These are phyloP conservation scores for Dynastes hyllus DNA, from an alignment of 2,888 invertebrate species.

Conservation along the genomic window DNA sequence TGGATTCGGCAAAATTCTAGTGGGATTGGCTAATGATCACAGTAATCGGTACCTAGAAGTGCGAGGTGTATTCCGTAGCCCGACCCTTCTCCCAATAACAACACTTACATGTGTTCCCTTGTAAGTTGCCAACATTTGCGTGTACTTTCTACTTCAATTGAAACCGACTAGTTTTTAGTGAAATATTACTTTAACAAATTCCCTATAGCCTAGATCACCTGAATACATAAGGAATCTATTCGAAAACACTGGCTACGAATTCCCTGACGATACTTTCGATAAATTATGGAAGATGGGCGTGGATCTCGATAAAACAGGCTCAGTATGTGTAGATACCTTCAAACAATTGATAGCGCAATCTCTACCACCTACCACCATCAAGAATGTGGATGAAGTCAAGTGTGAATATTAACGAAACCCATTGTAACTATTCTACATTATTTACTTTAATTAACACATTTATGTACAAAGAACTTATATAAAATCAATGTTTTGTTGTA, in stretches of 20 bases:
- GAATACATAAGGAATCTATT: slow-evolving; percentile 72
- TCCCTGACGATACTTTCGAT: slow-evolving; percentile 72
- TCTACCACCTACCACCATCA: slow-evolving; percentile 72
- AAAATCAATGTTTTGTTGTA: slow-evolving; percentile 25
- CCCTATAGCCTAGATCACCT: slow-evolving; percentile 63
- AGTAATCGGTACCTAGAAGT: no score
- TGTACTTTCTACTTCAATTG: no score
- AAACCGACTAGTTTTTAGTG: no score
- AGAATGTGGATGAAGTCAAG: slow-evolving; percentile 83
- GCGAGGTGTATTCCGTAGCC: no score
- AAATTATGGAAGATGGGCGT: slow-evolving; percentile 73
- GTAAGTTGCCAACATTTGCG: no score
- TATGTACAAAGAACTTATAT: slow-evolving; percentile 27
- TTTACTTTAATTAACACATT: slow-evolving; percentile 25
- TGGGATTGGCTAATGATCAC: no score
- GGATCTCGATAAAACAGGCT: slow-evolving; percentile 72
- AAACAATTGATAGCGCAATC: slow-evolving; percentile 63
- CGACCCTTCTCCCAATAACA: no score
- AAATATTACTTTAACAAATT: no score
- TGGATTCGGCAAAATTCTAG: no score
- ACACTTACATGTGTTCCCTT: no score
- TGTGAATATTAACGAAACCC: slow-evolving; percentile 49
- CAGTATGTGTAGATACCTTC: slow-evolving; percentile 75
- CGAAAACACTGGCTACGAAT: slow-evolving; percentile 72
- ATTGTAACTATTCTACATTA: slow-evolving; percentile 7